Percentiles rank a stretch among this genome's conserved stretches.
Evolutionary conservation across 2,888 invertebrate genomes (phyloP).

Genomic region (Tetropium fuscum): DNA sequence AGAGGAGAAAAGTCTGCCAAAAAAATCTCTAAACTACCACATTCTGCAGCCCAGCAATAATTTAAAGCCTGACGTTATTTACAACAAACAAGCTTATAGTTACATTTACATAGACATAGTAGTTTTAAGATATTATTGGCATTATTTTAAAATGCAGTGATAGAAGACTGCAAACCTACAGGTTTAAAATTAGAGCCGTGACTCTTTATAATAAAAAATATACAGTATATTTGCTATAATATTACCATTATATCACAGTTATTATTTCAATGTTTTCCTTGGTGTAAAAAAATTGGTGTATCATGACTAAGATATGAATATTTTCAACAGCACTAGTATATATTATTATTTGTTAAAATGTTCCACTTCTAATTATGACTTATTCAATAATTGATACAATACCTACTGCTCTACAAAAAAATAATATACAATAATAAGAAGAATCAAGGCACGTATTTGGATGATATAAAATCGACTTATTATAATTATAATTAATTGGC

Average conservation of each 20-base stretch:
- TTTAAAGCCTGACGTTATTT: neutral
- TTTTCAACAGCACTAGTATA: too few relatives aligned
- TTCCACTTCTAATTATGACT: too few relatives aligned
- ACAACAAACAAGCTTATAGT: too few relatives aligned
- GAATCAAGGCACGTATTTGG: too few relatives aligned
- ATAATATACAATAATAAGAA: too few relatives aligned
- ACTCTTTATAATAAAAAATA: slow-evolving; percentile 10
- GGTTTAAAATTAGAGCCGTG: slow-evolving; percentile 18
- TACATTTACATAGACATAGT: too few relatives aligned
- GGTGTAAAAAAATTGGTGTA: neutral
- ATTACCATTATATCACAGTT: slow-evolving; percentile 26
- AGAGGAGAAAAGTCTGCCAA: slow-evolving; percentile 1
- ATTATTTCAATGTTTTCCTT: slow-evolving; percentile 16
- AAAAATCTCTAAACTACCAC: slow-evolving; percentile 3
- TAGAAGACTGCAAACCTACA: neutral
- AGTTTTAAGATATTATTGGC: slow-evolving; percentile 14
- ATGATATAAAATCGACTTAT: too few relatives aligned
- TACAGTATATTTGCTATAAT: slow-evolving; percentile 15
- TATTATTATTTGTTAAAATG: too few relatives aligned
- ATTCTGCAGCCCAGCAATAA: neutral
- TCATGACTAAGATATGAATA: slow-evolving; percentile 14
- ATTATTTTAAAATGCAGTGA: neutral
- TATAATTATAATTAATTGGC: too few relatives aligned
- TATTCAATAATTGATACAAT: too few relatives aligned
- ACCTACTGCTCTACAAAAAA: too few relatives aligned